phyloP scores from a whole-genome alignment of 1,140 invertebrate genomes.

The Thaumetopoea pityocampa region DNA sequence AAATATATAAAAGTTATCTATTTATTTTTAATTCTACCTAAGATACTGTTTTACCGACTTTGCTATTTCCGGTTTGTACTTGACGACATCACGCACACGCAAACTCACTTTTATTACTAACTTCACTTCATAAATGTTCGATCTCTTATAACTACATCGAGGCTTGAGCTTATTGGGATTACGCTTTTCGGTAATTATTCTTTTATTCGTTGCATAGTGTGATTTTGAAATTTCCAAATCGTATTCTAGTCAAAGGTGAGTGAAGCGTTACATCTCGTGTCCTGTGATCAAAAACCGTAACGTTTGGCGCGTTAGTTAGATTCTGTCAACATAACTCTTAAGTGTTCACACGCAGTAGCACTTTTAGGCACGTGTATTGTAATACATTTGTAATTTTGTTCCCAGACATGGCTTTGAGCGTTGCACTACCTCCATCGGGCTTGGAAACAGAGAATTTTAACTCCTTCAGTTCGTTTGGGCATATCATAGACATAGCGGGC shows the following conservation, averaged over 20 bases:
- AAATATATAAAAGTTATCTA: neutral
- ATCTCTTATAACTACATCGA: constrained; percentile 70
- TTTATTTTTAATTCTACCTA: constrained; percentile 14
- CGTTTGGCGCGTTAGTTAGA: constrained; percentile 67
- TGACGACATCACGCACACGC: constrained; percentile 60
- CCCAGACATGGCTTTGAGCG: constrained; percentile 74
- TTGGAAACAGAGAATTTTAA: constrained; percentile 72
- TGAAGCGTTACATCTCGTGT: constrained; percentile 23
- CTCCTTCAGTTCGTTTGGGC: constrained; percentile 64
- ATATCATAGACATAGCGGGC: constrained; percentile 72
- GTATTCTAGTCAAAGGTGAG: constrained; percentile 38
- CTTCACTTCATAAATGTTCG: constrained; percentile 72
- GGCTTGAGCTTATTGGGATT: constrained; percentile 67
- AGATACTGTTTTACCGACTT: constrained; percentile 58
- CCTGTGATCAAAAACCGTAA: constrained; percentile 25
- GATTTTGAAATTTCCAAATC: constrained; percentile 28
- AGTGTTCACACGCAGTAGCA: constrained; percentile 49
- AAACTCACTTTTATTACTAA: constrained; percentile 53
- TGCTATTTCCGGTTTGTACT: constrained; percentile 64
- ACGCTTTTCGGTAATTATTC: constrained; percentile 71
- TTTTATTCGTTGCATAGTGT: constrained; percentile 49
- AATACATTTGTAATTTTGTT: constrained; percentile 53
- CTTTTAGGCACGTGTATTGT: constrained; percentile 67
- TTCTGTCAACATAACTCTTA: constrained; percentile 66
- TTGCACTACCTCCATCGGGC: constrained; percentile 67